Base-by-base conservation (phyloP, 2,797 vertebrate genomes). In the Pangasius macronema region DNA sequence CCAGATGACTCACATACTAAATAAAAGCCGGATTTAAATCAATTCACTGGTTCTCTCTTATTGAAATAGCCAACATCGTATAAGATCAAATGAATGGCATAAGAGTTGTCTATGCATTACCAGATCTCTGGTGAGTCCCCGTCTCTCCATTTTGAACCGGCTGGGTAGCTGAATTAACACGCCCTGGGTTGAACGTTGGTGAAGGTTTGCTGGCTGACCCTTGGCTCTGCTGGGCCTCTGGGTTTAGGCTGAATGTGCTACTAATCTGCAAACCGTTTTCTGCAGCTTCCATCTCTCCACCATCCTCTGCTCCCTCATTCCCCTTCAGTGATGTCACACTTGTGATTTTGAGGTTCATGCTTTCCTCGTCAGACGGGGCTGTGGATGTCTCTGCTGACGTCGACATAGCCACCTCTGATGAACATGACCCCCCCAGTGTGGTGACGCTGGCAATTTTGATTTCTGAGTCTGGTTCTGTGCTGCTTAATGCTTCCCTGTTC, bases 321-420 rank as follows among this genome's bases (percentile, higher is more conserved):
- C 94, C 97, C 93, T 98, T 98, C 92, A 99, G 95, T 16, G 99
- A 99, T 0, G 97, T 99, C 92, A 99, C 98, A 67, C 98, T 98
- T 88, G 98, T 99, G 92, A 99, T 99, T 97, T 98, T 97, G 94
- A 99, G 95, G 95, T 97, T 97, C 96, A 98, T 96, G 95, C 99
- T 97, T 42, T 88, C 88, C 73, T 89, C 85, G 27, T 77, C 76
- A 20, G 82, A 75, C 18, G 87, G 20, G 5, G 83, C 30, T 55
- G 80, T 39, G 30, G 89, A 68, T 0, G 81, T 33, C 65, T 51
- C 86, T n/a, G 85, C 82, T 36, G 90, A 76, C 0, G 85, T 86
- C 36, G 81, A 76, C 77, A 89, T 70, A 53, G 83, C 55, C 72
- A 86, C 89, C 8, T 72, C 79, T 3, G 88, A 88, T 92, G 95